Percentiles rank a stretch among this genome's conserved stretches.
These are phyloP conservation scores for Stegodyphus mimosarum DNA, from an alignment of 1,140 invertebrate species.

Conservation along the genomic window DNA sequence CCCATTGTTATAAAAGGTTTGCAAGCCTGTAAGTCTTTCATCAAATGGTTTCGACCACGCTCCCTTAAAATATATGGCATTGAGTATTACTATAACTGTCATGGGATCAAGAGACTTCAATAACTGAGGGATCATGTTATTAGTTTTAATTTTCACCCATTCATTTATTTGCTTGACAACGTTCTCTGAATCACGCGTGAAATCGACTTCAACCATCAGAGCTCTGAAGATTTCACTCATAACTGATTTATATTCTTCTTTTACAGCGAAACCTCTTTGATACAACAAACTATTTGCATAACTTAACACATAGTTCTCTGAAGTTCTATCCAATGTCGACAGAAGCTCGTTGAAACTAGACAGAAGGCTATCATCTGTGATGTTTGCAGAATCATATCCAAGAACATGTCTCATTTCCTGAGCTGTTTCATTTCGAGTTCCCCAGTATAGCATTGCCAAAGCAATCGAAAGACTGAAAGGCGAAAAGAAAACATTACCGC, in stretches of 20 bases:
- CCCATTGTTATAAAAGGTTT: constrained; percentile 75
- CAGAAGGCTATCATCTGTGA: constrained; percentile 60
- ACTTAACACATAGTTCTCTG: not conserved
- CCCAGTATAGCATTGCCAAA: constrained; percentile 64
- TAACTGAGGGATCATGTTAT: constrained; percentile 75
- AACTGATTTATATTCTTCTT: not conserved
- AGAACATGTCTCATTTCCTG: constrained; percentile 58
- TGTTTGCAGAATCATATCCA: constrained; percentile 11
- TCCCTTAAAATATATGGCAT: constrained; percentile 82
- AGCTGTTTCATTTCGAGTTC: constrained; percentile 63
- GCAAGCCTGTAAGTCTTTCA: constrained; percentile 63
- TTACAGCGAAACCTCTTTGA: not conserved
- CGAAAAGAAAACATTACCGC: constrained; percentile 64
- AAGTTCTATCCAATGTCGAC: not conserved
- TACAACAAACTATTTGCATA: not conserved
- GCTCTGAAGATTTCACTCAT: constrained; percentile 9
- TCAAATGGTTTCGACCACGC: constrained; percentile 81
- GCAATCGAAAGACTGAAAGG: constrained; percentile 64
- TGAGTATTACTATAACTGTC: constrained; percentile 78
- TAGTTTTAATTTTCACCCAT: constrained; percentile 77
- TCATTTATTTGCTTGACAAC: constrained; percentile 74
- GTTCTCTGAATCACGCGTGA: constrained; percentile 45
- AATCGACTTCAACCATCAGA: constrained; percentile 20
- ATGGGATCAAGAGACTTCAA: constrained; percentile 67
- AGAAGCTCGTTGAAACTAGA: constrained; percentile 65